phyloP scores from a whole-genome alignment of 2,888 invertebrate genomes.

The Lasioglossum zephyrum region DNA sequence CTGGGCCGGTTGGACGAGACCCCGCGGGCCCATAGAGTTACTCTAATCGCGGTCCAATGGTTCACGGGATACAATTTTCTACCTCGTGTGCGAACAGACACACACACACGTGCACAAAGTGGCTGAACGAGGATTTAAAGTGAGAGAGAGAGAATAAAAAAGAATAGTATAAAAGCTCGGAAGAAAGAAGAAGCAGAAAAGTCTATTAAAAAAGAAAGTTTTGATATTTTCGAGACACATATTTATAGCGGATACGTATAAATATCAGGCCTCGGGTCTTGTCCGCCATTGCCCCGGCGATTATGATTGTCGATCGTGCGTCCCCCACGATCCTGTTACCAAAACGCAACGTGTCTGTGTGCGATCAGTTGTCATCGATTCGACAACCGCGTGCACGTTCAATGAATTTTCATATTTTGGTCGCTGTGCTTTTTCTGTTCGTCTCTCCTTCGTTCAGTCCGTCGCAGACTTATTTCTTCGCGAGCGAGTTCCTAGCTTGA shows the following conservation, averaged over 20 bases:
- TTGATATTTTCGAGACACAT: slow-evolving; percentile 80
- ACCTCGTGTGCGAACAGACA: slow-evolving; percentile 67
- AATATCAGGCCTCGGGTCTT: slow-evolving; percentile 77
- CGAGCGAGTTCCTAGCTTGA: slow-evolving; percentile 68
- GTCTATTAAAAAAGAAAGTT: slow-evolving; percentile 66
- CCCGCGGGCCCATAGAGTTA: slow-evolving; percentile 66
- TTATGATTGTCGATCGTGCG: neutral
- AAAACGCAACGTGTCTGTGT: neutral
- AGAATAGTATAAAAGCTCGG: neutral
- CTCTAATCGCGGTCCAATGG: slow-evolving; percentile 81
- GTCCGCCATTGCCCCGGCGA: slow-evolving; percentile 63
- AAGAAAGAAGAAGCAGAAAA: slow-evolving; percentile 7
- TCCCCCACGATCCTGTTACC: slow-evolving; percentile 33
- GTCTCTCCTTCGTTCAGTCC: slow-evolving; percentile 3
- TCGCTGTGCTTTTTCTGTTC: neutral
- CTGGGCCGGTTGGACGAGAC: slow-evolving; percentile 64
- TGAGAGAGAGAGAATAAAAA: neutral
- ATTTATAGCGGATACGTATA: slow-evolving; percentile 78
- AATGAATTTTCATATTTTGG: neutral
- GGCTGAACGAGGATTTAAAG: slow-evolving; percentile 36
- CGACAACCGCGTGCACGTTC: neutral
- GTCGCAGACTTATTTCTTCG: slow-evolving; percentile 17
- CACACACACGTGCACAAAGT: slow-evolving; percentile 56
- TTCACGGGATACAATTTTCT: slow-evolving; percentile 84
- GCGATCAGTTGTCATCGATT: neutral